Evolutionary conservation across 1,140 invertebrate species (phyloP), one percentile per base, ranked within the genome.

Genomic region (Habropoda laboriosa): DNA sequence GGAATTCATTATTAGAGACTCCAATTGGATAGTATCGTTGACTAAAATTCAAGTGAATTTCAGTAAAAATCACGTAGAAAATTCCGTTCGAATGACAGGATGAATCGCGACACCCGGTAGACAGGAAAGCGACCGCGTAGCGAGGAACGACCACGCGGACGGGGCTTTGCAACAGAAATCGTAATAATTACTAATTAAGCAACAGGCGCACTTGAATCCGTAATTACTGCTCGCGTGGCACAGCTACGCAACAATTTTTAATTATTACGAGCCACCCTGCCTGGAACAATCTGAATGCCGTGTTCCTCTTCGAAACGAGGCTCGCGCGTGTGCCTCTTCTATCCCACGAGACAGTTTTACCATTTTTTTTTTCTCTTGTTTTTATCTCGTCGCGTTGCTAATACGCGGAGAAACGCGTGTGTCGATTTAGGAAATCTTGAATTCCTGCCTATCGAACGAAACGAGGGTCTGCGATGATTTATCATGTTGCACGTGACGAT

Each of bases 151-250:
- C 18, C 21, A 12, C 5, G n/a, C 38, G 49, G 12, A 45, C 16
- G 12, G 3, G n/a, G 18, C n/a, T 79, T 40, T 32, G 35, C 24
- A 32, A 40, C 60, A 64, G 47, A 63, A 79, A 63, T 79, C 68
- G 16, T 63, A 63, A 55, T 79, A 79, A 79, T 73, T 63, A 63
- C 68, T 79, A 79, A 79, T 79, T 79, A 79, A 63, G 68, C 57
- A 79, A 79, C 76, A 73, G 68, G 76, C 76, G 12, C 47, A 61
- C 67, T 79, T 63, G 68, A 73, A 79, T 45, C 38, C 38, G 57
- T 79, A 72, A 73, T 79, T 73, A 63, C 68, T 45, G 35, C 27
- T 42, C 38, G 24, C 32, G 32, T 32, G 38, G 40, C 67, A 51
- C 45, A 51, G 24, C 27, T 16, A 40, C 35, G 66, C 27, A 49